Conservation (phyloP, 2,113 vertebrate species). For the Crypturellus undulatus region DNA sequence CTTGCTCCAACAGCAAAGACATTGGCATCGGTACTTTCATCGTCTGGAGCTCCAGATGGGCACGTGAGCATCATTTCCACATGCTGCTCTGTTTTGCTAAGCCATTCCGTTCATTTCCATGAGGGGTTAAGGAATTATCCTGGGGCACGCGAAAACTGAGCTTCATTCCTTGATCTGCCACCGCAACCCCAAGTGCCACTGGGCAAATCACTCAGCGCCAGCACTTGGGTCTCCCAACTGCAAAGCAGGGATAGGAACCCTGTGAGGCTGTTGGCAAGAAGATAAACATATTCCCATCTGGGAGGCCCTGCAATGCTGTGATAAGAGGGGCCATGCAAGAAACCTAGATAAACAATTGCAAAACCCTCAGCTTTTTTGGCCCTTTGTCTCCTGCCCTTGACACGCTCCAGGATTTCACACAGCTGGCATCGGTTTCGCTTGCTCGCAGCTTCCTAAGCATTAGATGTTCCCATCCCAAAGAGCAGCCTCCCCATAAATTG, state of each 20-base stretch:
- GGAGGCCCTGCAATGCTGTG: constrained; percentile 18
- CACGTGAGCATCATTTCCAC: neutral
- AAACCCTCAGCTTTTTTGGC: constrained; percentile 36
- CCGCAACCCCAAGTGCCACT: constrained; percentile 61
- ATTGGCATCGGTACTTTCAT: neutral
- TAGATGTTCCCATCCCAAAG: neutral
- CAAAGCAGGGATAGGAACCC: constrained; percentile 49
- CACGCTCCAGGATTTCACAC: neutral
- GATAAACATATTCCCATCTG: constrained; percentile 23
- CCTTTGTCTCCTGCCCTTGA: neutral
- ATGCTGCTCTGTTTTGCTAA: constrained; percentile 17
- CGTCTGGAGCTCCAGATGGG: neutral
- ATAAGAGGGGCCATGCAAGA: constrained; percentile 39
- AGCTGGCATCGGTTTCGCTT: neutral
- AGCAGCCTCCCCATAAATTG: neutral
- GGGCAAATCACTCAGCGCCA: constrained; percentile 49
- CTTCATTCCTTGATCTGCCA: constrained; percentile 61
- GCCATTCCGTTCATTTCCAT: constrained; percentile 16
- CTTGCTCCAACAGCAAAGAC: neutral
- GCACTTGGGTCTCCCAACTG: constrained; percentile 46
- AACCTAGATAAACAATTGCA: constrained; percentile 49
- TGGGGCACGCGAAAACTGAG: constrained; percentile 49
- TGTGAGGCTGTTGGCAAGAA: constrained; percentile 50
- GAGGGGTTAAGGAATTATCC: constrained; percentile 56
- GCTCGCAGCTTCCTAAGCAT: neutral